phyloP scores from a whole-genome alignment of 2,113 vertebrate genomes.

The Romanogobio albipinnatus region DNA sequence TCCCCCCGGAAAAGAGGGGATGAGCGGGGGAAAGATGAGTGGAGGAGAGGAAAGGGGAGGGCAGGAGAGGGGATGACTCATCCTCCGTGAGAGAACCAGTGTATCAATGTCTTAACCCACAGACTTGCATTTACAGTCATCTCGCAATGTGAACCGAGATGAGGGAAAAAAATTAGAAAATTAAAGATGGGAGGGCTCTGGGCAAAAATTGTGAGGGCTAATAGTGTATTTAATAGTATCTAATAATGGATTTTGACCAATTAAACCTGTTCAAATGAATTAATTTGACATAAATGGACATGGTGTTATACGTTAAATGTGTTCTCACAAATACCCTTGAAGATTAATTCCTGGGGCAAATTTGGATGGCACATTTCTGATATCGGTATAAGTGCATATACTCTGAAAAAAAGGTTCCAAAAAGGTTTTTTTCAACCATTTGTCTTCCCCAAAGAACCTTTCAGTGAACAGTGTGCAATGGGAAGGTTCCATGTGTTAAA shows the following conservation, averaged over 20 bases:
- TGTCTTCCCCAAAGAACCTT: background rate
- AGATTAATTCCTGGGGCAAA: background rate
- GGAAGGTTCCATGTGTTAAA: background rate
- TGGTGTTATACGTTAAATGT: background rate
- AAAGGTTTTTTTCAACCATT: background rate
- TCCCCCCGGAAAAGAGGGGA: background rate
- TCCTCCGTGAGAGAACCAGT: conserved; percentile 10
- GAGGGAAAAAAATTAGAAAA: background rate
- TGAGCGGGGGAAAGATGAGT: background rate
- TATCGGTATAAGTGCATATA: background rate
- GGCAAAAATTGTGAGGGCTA: background rate
- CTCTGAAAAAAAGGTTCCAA: background rate
- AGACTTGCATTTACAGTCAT: background rate
- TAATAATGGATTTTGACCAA: background rate
- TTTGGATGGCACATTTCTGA: background rate
- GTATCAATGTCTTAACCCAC: conserved; percentile 24
- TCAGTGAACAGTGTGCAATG: background rate
- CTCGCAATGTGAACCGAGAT: background rate
- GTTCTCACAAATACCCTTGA: background rate
- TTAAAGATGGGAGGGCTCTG: background rate
- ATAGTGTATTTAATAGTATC: background rate
- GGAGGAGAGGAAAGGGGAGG: background rate
- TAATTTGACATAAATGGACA: background rate
- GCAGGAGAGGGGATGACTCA: conserved; percentile 48
- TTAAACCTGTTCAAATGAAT: background rate